Conservation (phyloP, 2,888 invertebrate genomes). For the Serrognathus titanus region DNA sequence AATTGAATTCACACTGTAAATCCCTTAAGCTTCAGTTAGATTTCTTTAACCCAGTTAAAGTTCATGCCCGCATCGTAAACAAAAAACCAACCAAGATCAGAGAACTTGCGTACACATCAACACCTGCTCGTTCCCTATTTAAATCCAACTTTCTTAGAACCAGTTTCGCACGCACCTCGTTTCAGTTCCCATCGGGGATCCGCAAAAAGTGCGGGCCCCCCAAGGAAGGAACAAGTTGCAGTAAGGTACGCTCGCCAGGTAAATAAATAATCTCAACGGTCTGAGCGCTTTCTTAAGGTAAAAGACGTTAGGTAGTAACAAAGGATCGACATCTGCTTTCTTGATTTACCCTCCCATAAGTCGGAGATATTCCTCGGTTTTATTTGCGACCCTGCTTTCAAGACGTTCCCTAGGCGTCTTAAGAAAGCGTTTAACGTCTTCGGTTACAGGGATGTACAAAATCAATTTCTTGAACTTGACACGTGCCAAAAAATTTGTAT, state of each 20-base stretch:
- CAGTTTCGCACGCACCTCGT: neutral
- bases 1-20: no score
- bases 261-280: conserved; percentile 15
- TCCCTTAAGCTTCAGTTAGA: neutral
- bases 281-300: conserved; percentile 27
- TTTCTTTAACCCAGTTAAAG: conserved; percentile 43
- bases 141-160: neutral
- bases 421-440: conserved; percentile 28
- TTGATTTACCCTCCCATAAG: conserved; percentile 32
- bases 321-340: conserved; percentile 41
- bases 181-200: conserved; percentile 11
- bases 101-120: neutral
- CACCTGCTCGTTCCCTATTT: conserved; percentile 17
- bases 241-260: conserved; percentile 4
- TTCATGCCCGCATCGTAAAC: conserved; percentile 37
- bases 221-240: conserved; percentile 7
- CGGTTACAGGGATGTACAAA: neutral
- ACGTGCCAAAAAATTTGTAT: no score
- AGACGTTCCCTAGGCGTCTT: conserved; percentile 43
- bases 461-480: neutral
- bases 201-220: conserved; percentile 9
- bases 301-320: conserved; percentile 42
- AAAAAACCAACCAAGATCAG: conserved; percentile 13
- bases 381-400: conserved; percentile 27
- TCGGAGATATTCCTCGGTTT: no score